phyloP scores from a whole-genome alignment of 2,888 invertebrate species.

The Athalia rosae region DNA sequence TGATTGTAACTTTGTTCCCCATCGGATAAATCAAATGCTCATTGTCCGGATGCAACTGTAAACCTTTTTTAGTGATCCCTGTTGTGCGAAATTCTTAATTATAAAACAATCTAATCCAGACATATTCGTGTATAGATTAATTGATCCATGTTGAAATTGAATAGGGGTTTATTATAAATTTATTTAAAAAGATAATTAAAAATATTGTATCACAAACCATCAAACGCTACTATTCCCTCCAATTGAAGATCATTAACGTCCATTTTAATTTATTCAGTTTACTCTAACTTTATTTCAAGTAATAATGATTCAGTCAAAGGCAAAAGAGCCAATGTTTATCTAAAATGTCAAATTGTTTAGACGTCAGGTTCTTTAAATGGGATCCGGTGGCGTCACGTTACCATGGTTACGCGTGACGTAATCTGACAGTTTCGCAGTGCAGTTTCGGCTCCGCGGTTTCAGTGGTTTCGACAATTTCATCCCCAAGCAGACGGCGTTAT shows the following conservation, averaged over 20 bases:
- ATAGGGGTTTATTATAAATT: no score
- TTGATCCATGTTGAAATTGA: no score
- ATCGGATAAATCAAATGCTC: slow-evolving; percentile 84
- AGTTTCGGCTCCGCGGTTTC: no score
- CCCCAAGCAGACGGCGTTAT: no score
- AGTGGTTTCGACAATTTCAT: no score
- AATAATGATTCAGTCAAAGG: no score
- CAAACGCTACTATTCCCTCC: slow-evolving; percentile 86
- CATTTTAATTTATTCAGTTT: slow-evolving; percentile 52
- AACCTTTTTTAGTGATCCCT: slow-evolving; percentile 75
- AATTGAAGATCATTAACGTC: slow-evolving; percentile 80
- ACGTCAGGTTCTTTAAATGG: neutral
- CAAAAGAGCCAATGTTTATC: no score
- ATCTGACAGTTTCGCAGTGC: no score
- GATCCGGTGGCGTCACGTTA: neutral
- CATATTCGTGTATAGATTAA: no score
- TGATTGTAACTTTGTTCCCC: slow-evolving; percentile 86
- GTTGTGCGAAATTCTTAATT: slow-evolving; percentile 9
- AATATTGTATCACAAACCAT: slow-evolving; percentile 77
- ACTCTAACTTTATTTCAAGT: neutral
- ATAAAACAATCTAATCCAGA: no score
- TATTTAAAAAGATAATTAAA: slow-evolving; percentile 45
- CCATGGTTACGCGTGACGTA: no score
- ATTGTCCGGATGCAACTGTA: slow-evolving; percentile 84
- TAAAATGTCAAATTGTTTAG: no score